Percentiles rank a stretch among this genome's conserved stretches.
phyloP scores from a whole-genome alignment of 2,888 invertebrate species.

The Torymus texanus region DNA sequence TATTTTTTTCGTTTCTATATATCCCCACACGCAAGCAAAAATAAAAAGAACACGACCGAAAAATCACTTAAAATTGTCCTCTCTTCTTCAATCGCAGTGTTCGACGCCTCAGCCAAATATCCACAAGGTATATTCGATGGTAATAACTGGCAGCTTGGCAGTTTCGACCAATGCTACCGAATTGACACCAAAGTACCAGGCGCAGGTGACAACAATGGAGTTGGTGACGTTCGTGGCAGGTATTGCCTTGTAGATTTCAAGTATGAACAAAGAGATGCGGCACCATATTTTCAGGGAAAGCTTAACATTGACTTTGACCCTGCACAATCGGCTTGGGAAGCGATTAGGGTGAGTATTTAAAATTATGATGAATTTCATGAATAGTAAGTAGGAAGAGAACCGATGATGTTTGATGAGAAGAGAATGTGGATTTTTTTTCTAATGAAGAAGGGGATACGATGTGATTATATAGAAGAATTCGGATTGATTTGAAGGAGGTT shows the following conservation, averaged over 20 bases:
- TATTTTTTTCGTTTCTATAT: too few relatives aligned
- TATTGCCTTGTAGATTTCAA: conserved; percentile 65
- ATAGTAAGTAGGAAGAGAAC: too few relatives aligned
- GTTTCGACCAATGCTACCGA: conserved; percentile 67
- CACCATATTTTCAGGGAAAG: conserved; percentile 45
- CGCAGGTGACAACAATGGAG: conserved; percentile 55
- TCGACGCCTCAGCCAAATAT: conserved; percentile 67
- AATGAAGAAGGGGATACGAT: too few relatives aligned
- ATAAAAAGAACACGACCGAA: not conserved
- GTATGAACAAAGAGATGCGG: conserved; percentile 59
- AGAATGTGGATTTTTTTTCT: too few relatives aligned
- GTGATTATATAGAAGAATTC: too few relatives aligned
- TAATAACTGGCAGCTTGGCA: conserved; percentile 66
- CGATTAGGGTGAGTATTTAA: conserved; percentile 61
- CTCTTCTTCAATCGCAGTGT: conserved; percentile 61
- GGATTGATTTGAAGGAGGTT: too few relatives aligned
- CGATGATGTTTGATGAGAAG: too few relatives aligned
- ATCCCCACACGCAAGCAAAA: too few relatives aligned
- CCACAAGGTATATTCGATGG: conserved; percentile 67
- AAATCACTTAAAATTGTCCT: too few relatives aligned
- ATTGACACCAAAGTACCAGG: conserved; percentile 57
- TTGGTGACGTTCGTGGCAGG: conserved; percentile 62
- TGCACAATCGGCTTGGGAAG: conserved; percentile 66
- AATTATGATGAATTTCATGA: too few relatives aligned
- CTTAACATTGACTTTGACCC: conserved; percentile 63